phyloP scores from a whole-genome alignment of 2,888 invertebrate species.

The Ormia ochracea region DNA sequence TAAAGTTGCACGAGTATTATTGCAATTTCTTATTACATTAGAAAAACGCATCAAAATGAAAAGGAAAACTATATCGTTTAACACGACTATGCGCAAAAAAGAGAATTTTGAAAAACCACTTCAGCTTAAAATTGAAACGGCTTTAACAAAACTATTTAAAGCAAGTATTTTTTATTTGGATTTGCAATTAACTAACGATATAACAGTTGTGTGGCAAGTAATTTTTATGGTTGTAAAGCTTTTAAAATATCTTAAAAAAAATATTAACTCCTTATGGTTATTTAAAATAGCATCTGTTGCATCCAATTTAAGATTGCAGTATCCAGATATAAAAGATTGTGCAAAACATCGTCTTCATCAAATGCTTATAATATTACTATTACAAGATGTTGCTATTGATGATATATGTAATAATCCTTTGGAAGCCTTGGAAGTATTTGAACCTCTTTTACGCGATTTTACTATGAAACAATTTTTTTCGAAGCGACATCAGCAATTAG shows the following conservation, averaged over 20 bases:
- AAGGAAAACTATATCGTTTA: slow-evolving; percentile 54
- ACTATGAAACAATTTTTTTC: slow-evolving; percentile 60
- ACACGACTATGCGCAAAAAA: background rate
- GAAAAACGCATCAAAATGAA: slow-evolving; percentile 65
- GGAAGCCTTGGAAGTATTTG: slow-evolving; percentile 26
- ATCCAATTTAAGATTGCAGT: slow-evolving; percentile 53
- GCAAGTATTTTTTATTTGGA: slow-evolving; percentile 64
- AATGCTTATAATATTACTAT: slow-evolving; percentile 66
- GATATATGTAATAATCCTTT: slow-evolving; percentile 23
- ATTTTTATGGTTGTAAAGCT: slow-evolving; percentile 53
- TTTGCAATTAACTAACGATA: slow-evolving; percentile 35
- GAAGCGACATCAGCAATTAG: slow-evolving; percentile 30
- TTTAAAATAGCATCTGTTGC: slow-evolving; percentile 60
- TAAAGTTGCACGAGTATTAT: slow-evolving; percentile 65
- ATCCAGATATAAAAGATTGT: slow-evolving; percentile 60
- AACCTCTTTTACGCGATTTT: slow-evolving; percentile 65
- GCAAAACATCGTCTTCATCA: slow-evolving; percentile 68
- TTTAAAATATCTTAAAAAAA: slow-evolving; percentile 17
- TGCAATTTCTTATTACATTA: slow-evolving; percentile 65
- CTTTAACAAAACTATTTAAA: slow-evolving; percentile 65
- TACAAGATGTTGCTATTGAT: slow-evolving; percentile 63
- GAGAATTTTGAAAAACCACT: background rate
- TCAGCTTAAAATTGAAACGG: slow-evolving; percentile 67
- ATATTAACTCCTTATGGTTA: slow-evolving; percentile 45
- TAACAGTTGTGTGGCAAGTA: slow-evolving; percentile 64